Base-by-base conservation (phyloP, 2,113 vertebrate species). In the Columbina picui region DNA sequence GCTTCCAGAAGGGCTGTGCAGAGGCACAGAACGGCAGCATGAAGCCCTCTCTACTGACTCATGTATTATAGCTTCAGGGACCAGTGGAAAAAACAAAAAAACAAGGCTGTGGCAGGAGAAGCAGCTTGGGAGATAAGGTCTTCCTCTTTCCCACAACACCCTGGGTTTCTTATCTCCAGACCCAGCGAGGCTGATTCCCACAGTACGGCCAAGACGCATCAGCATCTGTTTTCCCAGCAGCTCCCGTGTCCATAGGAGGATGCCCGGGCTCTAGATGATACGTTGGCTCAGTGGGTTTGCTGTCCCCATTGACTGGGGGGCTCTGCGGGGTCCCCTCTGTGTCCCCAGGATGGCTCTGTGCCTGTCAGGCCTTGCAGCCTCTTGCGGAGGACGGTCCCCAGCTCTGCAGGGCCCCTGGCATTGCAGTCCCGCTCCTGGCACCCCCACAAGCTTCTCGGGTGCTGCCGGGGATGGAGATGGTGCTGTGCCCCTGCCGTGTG, bases 131-230 rank as follows among this genome's bases (percentile, higher is more conserved):
- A 95, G 89, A 96, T 93, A 96, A 96, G 53, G 67, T 85, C 84
- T 97, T 97, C 89, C 93, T 87, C 70, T 73, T 97, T 93, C 89
- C 89, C 93, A 93, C 87, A 96, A 60, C 50, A 61, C 82, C 75
- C 84, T 80, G 59, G 27, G 45, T 52, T 87, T 87, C 89, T 95
- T 96, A 93, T 96, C 91, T 93, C 45, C 84, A 76, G 69, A 89
- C 80, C 41, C 47, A 26, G 60, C 1, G 1, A 71, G 49, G 74
- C 91, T 8, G 57, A 84, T 94, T 96, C 81, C 84, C 89, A 79
- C 89, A 50, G 20, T 7, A 16, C 10, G 30, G 47, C 1, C 0
- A 68, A 25, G 52, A 36, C 8, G 47, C 82, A 4, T 14, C 87
- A 79, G 45, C 17, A 0, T 56, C 29, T 71, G 56, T 55, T 91